Evolutionary conservation across 2,888 invertebrate genomes (phyloP).

Genomic region (Eledona agricola): DNA sequence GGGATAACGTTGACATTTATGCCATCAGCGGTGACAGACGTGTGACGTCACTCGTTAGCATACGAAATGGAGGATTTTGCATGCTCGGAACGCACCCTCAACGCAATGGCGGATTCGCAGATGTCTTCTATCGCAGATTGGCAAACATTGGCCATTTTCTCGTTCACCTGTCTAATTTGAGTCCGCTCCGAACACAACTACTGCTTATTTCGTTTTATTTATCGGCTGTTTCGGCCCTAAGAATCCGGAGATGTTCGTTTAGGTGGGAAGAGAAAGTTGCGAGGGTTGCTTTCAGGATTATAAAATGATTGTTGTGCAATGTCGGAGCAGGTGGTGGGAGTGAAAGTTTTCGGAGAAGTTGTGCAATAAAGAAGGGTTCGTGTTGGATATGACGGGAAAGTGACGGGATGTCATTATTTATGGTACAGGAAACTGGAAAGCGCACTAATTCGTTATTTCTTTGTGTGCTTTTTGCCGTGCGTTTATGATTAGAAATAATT

Average conservation of each 20-base stretch:
- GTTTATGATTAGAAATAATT: slow-evolving; percentile 25
- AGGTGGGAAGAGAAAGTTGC: slow-evolving; percentile 32
- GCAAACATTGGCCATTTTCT: slow-evolving; percentile 54
- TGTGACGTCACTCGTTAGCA: too few relatives aligned
- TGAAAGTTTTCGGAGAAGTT: slow-evolving; percentile 38
- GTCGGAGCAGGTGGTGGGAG: slow-evolving; percentile 19
- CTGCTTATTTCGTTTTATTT: slow-evolving; percentile 58
- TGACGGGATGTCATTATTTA: slow-evolving; percentile 15
- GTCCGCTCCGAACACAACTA: slow-evolving; percentile 46
- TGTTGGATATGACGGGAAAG: slow-evolving; percentile 11
- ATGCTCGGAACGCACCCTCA: too few relatives aligned
- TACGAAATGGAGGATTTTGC: too few relatives aligned
- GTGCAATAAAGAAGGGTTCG: slow-evolving; percentile 16
- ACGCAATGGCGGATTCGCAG: too few relatives aligned
- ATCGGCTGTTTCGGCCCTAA: slow-evolving; percentile 47
- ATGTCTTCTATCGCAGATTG: slow-evolving; percentile 55
- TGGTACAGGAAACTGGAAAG: slow-evolving; percentile 6
- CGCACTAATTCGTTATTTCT: too few relatives aligned
- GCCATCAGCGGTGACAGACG: too few relatives aligned
- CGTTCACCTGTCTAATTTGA: slow-evolving; percentile 51
- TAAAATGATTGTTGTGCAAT: slow-evolving; percentile 33
- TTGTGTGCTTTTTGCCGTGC: too few relatives aligned
- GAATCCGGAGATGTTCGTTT: too few relatives aligned
- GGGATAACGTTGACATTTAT: too few relatives aligned
- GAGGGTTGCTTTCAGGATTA: slow-evolving; percentile 6